These are phyloP conservation scores for Gopherus evgoodei DNA, from an alignment of 2,113 vertebrate species.

Conservation along the genomic window DNA sequence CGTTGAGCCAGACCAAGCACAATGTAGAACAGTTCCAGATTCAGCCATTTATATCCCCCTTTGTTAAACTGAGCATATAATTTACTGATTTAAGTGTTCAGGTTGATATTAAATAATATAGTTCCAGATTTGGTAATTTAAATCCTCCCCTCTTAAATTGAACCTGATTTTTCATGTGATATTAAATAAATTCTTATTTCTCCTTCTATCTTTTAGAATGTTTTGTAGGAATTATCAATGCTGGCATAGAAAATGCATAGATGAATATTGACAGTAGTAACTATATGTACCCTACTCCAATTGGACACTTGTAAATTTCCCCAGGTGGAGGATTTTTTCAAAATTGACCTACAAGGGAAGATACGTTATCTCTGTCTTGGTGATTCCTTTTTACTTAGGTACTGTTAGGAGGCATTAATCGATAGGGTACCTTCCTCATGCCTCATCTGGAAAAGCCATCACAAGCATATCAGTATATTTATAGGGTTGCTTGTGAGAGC, in stretches of 20 bases:
- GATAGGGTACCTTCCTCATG: neutral
- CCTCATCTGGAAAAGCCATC: neutral
- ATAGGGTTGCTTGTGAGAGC: neutral
- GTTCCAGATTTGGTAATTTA: neutral
- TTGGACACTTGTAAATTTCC: neutral
- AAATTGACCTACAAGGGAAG: neutral
- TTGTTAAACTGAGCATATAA: neutral
- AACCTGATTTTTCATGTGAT: neutral
- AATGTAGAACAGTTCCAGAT: neutral
- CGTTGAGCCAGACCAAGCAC: neutral
- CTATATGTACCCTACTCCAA: neutral
- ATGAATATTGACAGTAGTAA: neutral
- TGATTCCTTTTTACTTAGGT: neutral
- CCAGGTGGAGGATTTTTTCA: neutral
- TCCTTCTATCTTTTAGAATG: neutral
- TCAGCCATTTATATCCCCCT: neutral
- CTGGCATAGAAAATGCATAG: neutral
- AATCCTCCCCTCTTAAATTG: constrained; percentile 1
- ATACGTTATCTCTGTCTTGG: neutral
- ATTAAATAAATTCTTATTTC: constrained; percentile 28
- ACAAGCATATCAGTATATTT: neutral
- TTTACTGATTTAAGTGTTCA: neutral
- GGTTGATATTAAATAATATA: neutral
- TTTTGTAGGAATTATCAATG: neutral
- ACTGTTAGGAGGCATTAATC: neutral